Evolutionary conservation across 1,140 invertebrate species (phyloP).

Genomic region (fruit fly (Drosophila melanogaster)): DNA sequence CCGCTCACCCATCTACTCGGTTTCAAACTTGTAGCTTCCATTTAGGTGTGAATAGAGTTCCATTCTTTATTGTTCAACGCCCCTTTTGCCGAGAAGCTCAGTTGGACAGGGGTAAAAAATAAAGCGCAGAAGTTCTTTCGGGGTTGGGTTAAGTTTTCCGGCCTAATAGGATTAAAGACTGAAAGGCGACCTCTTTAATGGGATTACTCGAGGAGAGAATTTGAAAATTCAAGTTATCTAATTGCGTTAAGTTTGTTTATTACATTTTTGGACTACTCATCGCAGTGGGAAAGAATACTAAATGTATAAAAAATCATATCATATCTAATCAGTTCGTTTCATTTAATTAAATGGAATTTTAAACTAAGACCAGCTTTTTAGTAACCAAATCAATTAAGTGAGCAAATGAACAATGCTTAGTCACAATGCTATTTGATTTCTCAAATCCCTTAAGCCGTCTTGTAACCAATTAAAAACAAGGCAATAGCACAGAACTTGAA

Average conservation of each 20-base stretch:
- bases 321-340: no score
- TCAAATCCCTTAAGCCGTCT: conserved; percentile 20
- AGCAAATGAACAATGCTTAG: not conserved
- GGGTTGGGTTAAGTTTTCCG: conserved; percentile 17
- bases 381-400: conserved; percentile 7
- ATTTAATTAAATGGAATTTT: not conserved
- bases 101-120: not conserved
- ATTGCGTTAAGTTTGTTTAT: conserved; percentile 1
- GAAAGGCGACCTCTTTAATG: conserved; percentile 11
- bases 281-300: not conserved
- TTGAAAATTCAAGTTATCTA: not conserved
- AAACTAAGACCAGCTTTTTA: not conserved
- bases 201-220: conserved; percentile 24
- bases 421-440: conserved; percentile 4
- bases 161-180: conserved; percentile 36
- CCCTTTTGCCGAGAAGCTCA: not conserved
- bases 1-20: conserved; percentile 5
- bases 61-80: conserved; percentile 21
- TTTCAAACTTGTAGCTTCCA: conserved; percentile 31
- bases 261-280: not conserved
- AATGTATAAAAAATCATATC: no score
- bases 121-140: conserved; percentile 2
- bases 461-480: conserved; percentile 67
- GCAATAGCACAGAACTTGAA: conserved; percentile 7
- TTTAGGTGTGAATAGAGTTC: conserved; percentile 29